Base-by-base conservation (phyloP, 2,888 invertebrate genomes). In the Homarus gammarus region DNA sequence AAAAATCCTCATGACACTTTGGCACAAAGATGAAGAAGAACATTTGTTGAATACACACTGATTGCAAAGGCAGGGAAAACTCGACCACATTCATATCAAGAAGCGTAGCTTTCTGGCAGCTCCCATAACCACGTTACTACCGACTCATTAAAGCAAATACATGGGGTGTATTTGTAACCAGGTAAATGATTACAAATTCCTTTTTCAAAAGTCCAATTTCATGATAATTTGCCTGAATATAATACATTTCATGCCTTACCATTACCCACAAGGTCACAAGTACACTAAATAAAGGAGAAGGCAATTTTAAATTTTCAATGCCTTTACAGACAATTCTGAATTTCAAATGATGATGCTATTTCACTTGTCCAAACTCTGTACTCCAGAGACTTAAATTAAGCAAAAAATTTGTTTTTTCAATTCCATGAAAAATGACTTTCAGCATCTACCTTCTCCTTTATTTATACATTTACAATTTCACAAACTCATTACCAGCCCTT, bases 51-150 rank as follows among this genome's bases (percentile, higher is more conserved):
- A 77, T 73, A 85, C 85, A 85, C 85, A 85, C 85, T 75, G 83
- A 81, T 61, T 72, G 87, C 73, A 51, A 82, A 72, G 87, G 61
- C 56, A 75, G 82, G 64, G 51, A 70, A 73, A 73, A 31, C 72
- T 73, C 27, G 40, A 82, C 56, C 64, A 87, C 75, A 83, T 75
- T 73, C 61, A 87, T 61, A 83, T 83, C 33, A 83, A 83, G 44
- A 83, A 83, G 83, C 83, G 81, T 81, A 83, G 83, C 68, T 83
- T 38, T 83, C 64, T 83, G 83, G 83, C 83, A 83, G 83, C 68
- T 68, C 83, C 83, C 83, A 83, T 83, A 70, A 70, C 70, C 83
- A 83, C 44, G 33, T 40, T 49, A 33, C 83, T 70, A 44, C 83
- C 70, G 68, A 70, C 68, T n/a, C 44, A n/a, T 82, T 49, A 33